phyloP scores from a whole-genome alignment of 2,797 vertebrate species.

The Coregonus suidteri region DNA sequence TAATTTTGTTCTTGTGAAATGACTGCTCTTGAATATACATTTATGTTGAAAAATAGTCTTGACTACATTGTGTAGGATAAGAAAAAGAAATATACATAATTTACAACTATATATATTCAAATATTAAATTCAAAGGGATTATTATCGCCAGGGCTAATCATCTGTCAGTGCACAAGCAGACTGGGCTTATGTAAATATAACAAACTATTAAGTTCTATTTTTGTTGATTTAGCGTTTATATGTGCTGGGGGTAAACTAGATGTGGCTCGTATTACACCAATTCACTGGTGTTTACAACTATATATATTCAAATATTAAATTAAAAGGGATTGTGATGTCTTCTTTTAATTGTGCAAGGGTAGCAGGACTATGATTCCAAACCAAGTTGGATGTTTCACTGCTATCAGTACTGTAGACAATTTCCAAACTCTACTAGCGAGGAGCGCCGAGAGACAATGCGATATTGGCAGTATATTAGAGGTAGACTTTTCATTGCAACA shows the following conservation, averaged over 20 bases:
- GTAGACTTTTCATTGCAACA: neutral
- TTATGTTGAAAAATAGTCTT: neutral
- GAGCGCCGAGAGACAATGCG: neutral
- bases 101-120: neutral
- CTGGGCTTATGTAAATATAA: constrained; percentile 68
- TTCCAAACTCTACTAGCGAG: neutral
- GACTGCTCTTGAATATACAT: neutral
- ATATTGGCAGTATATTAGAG: neutral
- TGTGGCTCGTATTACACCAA: constrained; percentile 2
- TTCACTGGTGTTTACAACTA: constrained; percentile 60
- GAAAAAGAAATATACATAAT: neutral
- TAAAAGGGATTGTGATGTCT: neutral
- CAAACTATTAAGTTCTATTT: constrained; percentile 46
- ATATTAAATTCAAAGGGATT: neutral
- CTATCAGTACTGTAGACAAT: neutral
- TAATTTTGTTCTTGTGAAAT: neutral
- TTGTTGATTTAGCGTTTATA: constrained; percentile 45
- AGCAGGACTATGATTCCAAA: neutral
- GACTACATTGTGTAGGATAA: neutral
- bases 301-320: neutral
- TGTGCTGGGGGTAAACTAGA: constrained; percentile 16
- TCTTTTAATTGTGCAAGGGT: neutral
- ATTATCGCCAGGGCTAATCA: constrained; percentile 32
- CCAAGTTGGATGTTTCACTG: neutral
- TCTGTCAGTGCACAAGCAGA: constrained; percentile 64